phyloP scores from a whole-genome alignment of 2,888 invertebrate genomes.

The Chalcosyrphus nemorum region DNA sequence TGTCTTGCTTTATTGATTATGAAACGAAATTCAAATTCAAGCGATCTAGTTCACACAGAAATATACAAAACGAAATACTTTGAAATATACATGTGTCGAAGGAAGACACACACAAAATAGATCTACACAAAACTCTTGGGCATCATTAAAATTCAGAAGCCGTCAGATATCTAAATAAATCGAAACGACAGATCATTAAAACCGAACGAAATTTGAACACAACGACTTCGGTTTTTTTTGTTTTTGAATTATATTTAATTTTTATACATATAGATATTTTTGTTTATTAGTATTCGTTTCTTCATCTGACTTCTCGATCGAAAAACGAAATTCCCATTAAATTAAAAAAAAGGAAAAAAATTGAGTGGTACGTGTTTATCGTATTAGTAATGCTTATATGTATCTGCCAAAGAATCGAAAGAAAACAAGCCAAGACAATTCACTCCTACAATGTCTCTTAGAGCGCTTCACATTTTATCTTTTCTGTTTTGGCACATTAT shows the following conservation, averaged over 20 bases:
- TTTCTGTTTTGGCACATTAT: conserved; percentile 59
- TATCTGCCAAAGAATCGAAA: conserved; percentile 15
- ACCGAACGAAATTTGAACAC: conserved; percentile 64
- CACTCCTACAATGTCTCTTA: conserved; percentile 8
- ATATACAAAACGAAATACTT: conserved; percentile 20
- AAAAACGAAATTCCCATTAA: conserved; percentile 69
- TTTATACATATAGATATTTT: conserved; percentile 29
- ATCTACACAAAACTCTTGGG: conserved; percentile 45
- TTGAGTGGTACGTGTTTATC: conserved; percentile 63
- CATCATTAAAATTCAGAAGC: conserved; percentile 72
- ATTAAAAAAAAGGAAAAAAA: conserved; percentile 15
- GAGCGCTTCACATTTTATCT: neutral
- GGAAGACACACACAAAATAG: conserved; percentile 64
- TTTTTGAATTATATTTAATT: conserved; percentile 77
- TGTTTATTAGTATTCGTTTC: conserved; percentile 56
- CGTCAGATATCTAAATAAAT: conserved; percentile 78
- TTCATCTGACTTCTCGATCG: conserved; percentile 57
- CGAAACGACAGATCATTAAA: conserved; percentile 82
- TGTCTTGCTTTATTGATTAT: conserved; percentile 42
- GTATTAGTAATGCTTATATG: conserved; percentile 1
- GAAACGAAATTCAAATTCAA: conserved; percentile 58
- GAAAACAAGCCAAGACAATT: conserved; percentile 5
- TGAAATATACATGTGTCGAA: conserved; percentile 61
- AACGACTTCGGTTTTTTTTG: conserved; percentile 64
- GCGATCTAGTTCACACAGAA: conserved; percentile 57